Base-by-base conservation (phyloP, 2,888 invertebrate genomes). In the Caenorhabditis afra region DNA sequence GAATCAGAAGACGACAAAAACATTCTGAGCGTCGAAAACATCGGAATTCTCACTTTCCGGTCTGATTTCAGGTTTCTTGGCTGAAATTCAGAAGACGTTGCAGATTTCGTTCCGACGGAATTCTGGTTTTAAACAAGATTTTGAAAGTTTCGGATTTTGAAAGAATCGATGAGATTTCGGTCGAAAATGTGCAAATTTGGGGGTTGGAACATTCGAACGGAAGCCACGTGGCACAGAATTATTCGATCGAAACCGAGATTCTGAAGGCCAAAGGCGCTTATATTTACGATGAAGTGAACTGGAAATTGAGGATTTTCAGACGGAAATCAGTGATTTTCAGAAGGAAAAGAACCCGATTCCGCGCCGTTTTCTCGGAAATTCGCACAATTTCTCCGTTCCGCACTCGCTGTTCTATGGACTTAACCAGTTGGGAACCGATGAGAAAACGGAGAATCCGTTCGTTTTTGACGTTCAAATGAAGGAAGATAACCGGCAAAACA, bases 181-280 rank as follows among this genome's bases (percentile, higher is more conserved):
- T 62, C 10, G 39, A 55, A 37, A 71, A 71, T 22, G 3, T 71
- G 16, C 2, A 47, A 18, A 62, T 71, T 0, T 12, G n/a, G 10
- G 53, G 52, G 22, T 8, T 71, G 20, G 62, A 71, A 23, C 70
- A 71, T 18, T 18, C 62, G 47, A 71, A 52, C 41, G 7, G 41
- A 41, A 11, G 14, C 12, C 14, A 10, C 0, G 61, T 16, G 7
- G 18, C 18, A 18, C 37, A 37, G 5, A 10, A 10, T 1, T 61
- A 70, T 18, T 8, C 2, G 7, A 52, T 68, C 18, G 45, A 59
- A 14, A 44, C 23, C 14, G 29, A 44, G 23, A 35, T 14, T 10
- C 3, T 58, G 10, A 3, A 29, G 29, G 7, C 7, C 4, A 7
- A 7, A 29, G 7, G 7, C 3, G 29, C 29, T 3, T 29, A 29